Base-by-base conservation (phyloP, 2,888 invertebrate genomes). In the Spatulosminthurus flaviceps region DNA sequence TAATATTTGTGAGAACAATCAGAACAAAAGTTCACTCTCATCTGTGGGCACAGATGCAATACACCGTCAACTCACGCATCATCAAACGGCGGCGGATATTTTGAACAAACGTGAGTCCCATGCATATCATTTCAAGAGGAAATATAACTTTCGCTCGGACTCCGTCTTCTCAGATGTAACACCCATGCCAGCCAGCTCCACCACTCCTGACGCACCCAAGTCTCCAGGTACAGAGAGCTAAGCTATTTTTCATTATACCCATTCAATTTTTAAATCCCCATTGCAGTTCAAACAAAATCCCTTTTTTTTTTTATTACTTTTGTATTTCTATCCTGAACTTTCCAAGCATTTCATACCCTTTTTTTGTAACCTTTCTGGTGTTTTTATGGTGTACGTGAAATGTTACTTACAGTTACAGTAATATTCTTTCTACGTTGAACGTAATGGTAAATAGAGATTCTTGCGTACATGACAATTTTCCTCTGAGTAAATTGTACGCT, bases 161-260 rank as follows among this genome's bases (percentile, higher is more conserved):
- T 85, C 85, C 24, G 84, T 85, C 28, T 85, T 84, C 78, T 84
- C 84, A 11, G 85, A 85, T 82, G 85, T 85, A 41, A 83, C 82
- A 77, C 85, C 85, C 64, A 84, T 84, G 82, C 81, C 84, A 41
- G 79, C 41, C 71, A 24, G 29, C 60, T 77, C 80, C 70, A 72
- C 66, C 5, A 73, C 29, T 34, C 78, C 76, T 67, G 67, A 51
- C 0, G 21, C 69, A 19, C 26, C 43, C 22, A 79, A 74, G 22
- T 41, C 74, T 79, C 51, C 74, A n/a, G 79, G 72, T 69, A 29
- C 11, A n/a, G 19, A 22, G 64, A 22, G n/a, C n/a, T 26, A 60
- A 21, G 5, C 60, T 64, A 22, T 22, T 4, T 64, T 64, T 24
- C 1, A 64, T 64, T 64, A 26, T 60, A 9, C 60, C 60, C 60